Evolutionary conservation across 2,797 vertebrate genomes (phyloP), one percentile per base, ranked within the genome.

Genomic region (Spatula versicolor): DNA sequence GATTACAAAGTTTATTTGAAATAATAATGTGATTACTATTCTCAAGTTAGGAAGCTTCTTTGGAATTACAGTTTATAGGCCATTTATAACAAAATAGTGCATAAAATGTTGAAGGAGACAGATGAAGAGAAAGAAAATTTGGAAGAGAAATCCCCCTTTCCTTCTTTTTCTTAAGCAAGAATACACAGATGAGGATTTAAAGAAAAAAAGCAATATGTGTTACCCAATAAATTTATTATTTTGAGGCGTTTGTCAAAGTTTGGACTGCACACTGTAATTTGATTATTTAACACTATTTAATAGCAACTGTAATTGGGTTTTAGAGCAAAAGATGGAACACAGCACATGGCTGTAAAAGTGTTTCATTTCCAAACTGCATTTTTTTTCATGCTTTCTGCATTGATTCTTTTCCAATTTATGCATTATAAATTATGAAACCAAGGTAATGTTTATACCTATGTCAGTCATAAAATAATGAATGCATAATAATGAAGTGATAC

Each of bases 301-400:
- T 41, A 92, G 6, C 0, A 0, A 45, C 12, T 30, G 45, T 0
- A 58, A 3, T 28, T 33, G 19, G 1, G 13, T 10, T 28, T 15
- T 68, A 19, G 6, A 46, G 33, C 10, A 20, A 67, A 62, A 84
- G 23, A 72, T 3, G 41, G 3, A 28, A 55, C 3, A 1, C 3
- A 3, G 30, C 39, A 8, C 3, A 14, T 23, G 28, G 9, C 4
- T 91, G 69, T 69, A 68, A 13, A 26, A 50, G 1, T 22, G 7
- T 85, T 68, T 19, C 0, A 15, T 37, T 87, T 83, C 50, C 19
- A 55, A 59, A 62, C 0, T 6, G 2, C 1, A 19, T 35, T 64
- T 69, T 13, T 13, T 21, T n/a, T 63, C 77, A 48, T 35, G 54
- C 3, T 76, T 85, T 46, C 6, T 35, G 16, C 33, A 31, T 45